Evolutionary conservation across 2,113 vertebrate species (phyloP).

Genomic region (Cyprinodon brontotheroides): DNA sequence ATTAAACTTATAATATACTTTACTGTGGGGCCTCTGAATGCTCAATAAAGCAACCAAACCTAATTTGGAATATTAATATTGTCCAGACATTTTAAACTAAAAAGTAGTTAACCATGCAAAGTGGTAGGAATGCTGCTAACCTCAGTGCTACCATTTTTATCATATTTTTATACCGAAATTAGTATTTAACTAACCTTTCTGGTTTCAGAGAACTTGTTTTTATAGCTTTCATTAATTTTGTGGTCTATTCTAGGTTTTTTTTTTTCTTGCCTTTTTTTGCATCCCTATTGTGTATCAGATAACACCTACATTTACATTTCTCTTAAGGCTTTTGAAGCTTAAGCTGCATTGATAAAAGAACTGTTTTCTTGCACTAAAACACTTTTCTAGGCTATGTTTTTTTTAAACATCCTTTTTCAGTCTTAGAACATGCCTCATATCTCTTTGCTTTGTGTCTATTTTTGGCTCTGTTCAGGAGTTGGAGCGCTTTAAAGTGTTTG

Average conservation of each 20-base stretch:
- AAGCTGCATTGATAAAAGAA: background rate
- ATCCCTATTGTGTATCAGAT: background rate
- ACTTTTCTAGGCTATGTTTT: background rate
- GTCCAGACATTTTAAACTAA: background rate
- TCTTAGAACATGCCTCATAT: background rate
- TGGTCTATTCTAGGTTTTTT: background rate
- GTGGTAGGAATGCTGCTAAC: background rate
- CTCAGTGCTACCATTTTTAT: background rate
- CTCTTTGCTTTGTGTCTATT: background rate
- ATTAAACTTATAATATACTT: background rate
- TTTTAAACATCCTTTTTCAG: background rate
- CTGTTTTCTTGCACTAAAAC: background rate
- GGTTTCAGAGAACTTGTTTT: background rate
- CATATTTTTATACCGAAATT: background rate
- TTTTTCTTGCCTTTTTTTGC: background rate
- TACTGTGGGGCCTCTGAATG: background rate
- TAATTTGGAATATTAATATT: background rate
- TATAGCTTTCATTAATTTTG: background rate
- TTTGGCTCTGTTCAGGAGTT: conserved; percentile 83
- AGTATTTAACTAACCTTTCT: background rate
- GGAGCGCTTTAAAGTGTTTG: conserved; percentile 86
- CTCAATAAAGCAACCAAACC: background rate
- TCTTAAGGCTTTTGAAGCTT: background rate
- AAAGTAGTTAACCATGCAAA: background rate
- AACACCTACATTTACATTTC: background rate